Percentiles rank a stretch among this genome's conserved stretches.
phyloP scores from a whole-genome alignment of 2,797 vertebrate species.

The Parotocinclus haroldoi region DNA sequence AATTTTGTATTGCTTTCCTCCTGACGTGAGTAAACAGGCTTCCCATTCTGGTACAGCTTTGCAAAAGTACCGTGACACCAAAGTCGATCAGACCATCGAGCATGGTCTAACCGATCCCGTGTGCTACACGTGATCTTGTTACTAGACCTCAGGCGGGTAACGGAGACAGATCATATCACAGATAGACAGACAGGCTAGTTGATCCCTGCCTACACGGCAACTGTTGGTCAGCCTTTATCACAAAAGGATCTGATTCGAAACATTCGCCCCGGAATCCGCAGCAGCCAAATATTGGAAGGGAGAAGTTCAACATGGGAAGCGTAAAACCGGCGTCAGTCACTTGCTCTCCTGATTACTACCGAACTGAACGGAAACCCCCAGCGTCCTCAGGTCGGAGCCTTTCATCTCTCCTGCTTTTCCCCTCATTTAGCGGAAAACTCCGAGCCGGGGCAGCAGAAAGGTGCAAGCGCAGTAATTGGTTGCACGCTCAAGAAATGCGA shows the following conservation, averaged over 20 bases:
- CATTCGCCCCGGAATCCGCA: too few species aligned
- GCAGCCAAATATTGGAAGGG: too few species aligned
- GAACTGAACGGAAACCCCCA: conserved; percentile 12
- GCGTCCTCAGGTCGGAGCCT: conserved; percentile 42
- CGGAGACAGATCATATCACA: too few species aligned
- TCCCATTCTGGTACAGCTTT: too few species aligned
- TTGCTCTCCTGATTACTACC: conserved; percentile 22
- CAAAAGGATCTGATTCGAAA: neutral
- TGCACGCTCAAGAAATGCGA: conserved; percentile 54
- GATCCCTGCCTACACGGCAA: conserved; percentile 15
- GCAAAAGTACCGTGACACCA: too few species aligned
- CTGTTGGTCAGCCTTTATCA: neutral
- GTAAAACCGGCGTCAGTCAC: conserved; percentile 11
- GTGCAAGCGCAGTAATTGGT: conserved; percentile 62
- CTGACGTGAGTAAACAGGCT: too few species aligned
- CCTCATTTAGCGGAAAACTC: conserved; percentile 50
- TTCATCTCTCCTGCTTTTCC: conserved; percentile 57
- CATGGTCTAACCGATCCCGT: too few species aligned
- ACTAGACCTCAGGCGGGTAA: too few species aligned
- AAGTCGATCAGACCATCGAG: too few species aligned
- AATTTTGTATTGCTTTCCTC: too few species aligned
- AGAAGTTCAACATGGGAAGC: neutral
- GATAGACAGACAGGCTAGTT: conserved; percentile 26
- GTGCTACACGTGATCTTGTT: too few species aligned
- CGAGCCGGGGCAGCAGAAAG: conserved; percentile 51